Base-by-base conservation (phyloP, 2,113 vertebrate species). In the Gavia stellata region DNA sequence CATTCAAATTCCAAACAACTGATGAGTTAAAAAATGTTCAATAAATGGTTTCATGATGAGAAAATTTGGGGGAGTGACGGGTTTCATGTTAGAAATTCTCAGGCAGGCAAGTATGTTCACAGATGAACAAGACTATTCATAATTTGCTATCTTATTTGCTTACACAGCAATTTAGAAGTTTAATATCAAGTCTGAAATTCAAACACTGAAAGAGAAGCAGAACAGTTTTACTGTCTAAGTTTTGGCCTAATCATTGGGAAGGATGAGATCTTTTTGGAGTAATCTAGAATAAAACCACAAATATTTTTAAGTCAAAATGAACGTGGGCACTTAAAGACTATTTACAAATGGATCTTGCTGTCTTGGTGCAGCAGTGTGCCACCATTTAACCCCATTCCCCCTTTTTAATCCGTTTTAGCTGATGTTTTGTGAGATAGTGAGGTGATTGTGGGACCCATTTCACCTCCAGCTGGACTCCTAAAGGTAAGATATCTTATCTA, bases 361-460 rank as follows among this genome's bases (percentile, higher is more conserved):
- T 17, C 26, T 91, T 21, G 75, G 29, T 45, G 8, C 18, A 85
- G 6, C 23, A 78, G 2, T 26, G 21, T 61, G 20, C 2, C 63
- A 61, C 5, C 7, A n/a, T 85, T 75, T 44, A 62, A 9, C 6
- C 9, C 7, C 12, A n/a, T 79, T 71, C 0, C 1, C 1, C 7
- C 8, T 45, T 87, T 59, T 65, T 20, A 67, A 3, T 75, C 26
- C 12, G 8, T 45, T 81, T 67, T 52, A 53, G 7, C 4, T 73
- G 34, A 14, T 2, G 16, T 68, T 58, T 84, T 92, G n/a, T 38
- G 17, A 59, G 20, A 28, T 49, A 26, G 12, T 40, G 72, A 74
- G 9, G 17, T 78, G n/a, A 65, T 12, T 8, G 9, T 55, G 17
- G 33, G 20, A 67, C 50, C 62, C 17, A 26, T 91, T 77, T 88